Conservation (phyloP, 2,888 invertebrate species). For the Neoitamus cyanurus region DNA sequence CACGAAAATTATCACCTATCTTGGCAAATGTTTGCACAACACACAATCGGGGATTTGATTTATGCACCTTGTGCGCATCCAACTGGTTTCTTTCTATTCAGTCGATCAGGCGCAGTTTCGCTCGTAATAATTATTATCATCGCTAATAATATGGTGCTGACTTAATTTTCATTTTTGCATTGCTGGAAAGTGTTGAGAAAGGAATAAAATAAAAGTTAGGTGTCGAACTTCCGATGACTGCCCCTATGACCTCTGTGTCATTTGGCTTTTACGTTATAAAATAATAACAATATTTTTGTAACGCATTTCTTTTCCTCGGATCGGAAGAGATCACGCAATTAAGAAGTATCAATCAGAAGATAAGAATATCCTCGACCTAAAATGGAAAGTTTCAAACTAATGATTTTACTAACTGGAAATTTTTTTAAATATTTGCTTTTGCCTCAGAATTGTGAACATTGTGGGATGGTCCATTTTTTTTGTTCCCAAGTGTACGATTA, state of each 20-base stretch:
- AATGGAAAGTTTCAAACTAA: background rate
- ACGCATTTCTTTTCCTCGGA: background rate
- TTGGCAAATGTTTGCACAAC: background rate
- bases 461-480: too few species aligned
- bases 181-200: background rate
- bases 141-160: background rate
- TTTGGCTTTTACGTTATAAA: background rate
- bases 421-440: too few species aligned
- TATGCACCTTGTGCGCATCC: background rate
- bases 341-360: background rate
- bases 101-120: background rate
- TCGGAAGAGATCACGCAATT: background rate
- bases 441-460: too few species aligned
- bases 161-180: background rate
- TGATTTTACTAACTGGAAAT: too few species aligned
- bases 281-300: background rate
- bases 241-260: background rate
- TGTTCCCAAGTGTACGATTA: too few species aligned
- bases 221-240: too few species aligned
- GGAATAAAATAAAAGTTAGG: background rate
- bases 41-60: background rate
- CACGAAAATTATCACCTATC: background rate
- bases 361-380: background rate
- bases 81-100: background rate
- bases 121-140: background rate